Base-by-base conservation (phyloP, 2,113 vertebrate genomes). In the Corythoichthys intestinalis region DNA sequence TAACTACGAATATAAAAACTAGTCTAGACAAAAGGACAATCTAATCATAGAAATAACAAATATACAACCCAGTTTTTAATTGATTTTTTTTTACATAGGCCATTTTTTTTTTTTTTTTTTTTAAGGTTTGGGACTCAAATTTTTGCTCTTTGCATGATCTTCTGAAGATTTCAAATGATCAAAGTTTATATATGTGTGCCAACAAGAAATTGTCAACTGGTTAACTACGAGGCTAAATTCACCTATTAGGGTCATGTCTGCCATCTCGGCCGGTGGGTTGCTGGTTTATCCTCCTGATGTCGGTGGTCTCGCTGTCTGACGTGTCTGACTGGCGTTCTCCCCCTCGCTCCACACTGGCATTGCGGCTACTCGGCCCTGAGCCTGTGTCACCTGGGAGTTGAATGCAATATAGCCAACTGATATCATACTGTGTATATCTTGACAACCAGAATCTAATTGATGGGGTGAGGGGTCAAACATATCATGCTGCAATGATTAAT, bases 161-260 rank as follows among this genome's bases (percentile, higher is more conserved):
- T 14, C 20, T 54, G 53, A 28, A 54, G 53, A 28, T n/a, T 54
- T 41, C 39, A 28, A n/a, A 15, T n/a, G 6, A 17, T 52, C 49
- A 11, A 20, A 9, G 9, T 6, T 7, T 3, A 7, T 53, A 2
- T 20, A n/a, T 52, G 17, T 2, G n/a, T 20, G 1, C 15, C 17
- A 8, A 20, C 6, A 15, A 11, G 12, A 34, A 56, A 28, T 11
- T 8, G 20, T 28, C 11, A 10, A n/a, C 15, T 12, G 10, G 8
- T 1, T 48, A 61, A 65, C 54, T 2, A 71, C 6, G 57, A 0
- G 7, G 47, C 12, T 2, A 75, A 37, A 63, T 84, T 89, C 76
- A 96, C 95, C 93, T 94, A 85, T 97, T 96, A 37, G 93, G 93
- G 72, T 96, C 94, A 81, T 94, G 91, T 87, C 87, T 81, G 65